A percentile compares a stretch with the other conserved stretches of the same genome.
These are phyloP conservation scores for Thinocorus orbignyianus DNA, from an alignment of 2,113 vertebrate genomes.

Conservation along the genomic window DNA sequence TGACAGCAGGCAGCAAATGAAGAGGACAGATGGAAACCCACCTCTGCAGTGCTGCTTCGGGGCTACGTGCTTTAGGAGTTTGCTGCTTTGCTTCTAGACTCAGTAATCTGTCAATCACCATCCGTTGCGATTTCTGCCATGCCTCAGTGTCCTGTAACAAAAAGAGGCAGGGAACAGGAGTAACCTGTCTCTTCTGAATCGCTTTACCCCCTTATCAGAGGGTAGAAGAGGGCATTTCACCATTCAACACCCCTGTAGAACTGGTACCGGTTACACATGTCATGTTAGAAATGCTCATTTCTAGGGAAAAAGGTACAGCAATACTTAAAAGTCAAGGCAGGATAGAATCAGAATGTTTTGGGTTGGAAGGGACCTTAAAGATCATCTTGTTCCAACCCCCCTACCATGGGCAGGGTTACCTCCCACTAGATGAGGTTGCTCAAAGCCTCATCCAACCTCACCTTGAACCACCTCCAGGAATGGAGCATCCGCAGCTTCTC, in stretches of 20 bases:
- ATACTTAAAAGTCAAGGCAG: not conserved
- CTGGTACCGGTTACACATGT: not conserved
- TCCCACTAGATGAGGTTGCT: not conserved
- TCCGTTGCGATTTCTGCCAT: slow-evolving; percentile 42
- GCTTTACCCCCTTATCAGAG: not conserved
- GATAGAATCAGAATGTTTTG: not conserved
- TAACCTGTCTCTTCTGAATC: not conserved
- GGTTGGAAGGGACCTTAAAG: not conserved
- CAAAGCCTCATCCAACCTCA: not conserved
- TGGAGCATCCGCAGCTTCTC: not conserved
- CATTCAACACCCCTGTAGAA: not conserved
- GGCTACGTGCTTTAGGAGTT: slow-evolving; percentile 70
- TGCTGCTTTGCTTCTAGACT: slow-evolving; percentile 66
- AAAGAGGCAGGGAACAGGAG: not conserved
- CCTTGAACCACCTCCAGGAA: not conserved
- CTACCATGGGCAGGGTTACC: not conserved
- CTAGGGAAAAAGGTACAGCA: not conserved
- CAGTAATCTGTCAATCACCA: slow-evolving; percentile 72
- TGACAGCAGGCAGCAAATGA: not conserved
- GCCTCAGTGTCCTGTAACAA: slow-evolving; percentile 45
- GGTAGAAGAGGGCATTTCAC: not conserved
- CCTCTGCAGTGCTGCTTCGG: slow-evolving; percentile 78
- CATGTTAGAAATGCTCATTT: not conserved
- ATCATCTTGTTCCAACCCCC: not conserved
- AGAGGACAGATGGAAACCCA: slow-evolving; percentile 41